These are phyloP conservation scores for Pogonocherus hispidulus DNA, from an alignment of 2,888 invertebrate species.

Conservation along the genomic window DNA sequence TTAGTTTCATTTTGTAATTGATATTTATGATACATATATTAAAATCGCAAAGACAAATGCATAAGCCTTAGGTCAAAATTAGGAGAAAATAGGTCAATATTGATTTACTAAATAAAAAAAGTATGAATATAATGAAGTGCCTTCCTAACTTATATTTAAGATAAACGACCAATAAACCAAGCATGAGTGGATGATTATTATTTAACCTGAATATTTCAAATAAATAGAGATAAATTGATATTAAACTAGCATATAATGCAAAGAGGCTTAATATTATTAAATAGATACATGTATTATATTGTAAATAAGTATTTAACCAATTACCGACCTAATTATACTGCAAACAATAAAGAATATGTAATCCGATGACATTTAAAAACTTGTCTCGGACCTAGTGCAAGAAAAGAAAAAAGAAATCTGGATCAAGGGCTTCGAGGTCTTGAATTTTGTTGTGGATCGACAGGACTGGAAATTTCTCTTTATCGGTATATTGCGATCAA, in stretches of 20 bases:
- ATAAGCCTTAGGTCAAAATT: no score
- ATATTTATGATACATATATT: no score
- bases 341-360: background rate
- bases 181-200: background rate
- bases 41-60: no score
- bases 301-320: background rate
- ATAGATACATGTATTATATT: background rate
- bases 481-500: constrained; percentile 13
- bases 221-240: background rate
- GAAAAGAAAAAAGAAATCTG: constrained; percentile 18
- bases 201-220: background rate
- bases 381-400: background rate
- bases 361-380: constrained; percentile 21
- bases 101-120: no score
- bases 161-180: no score
- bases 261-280: background rate
- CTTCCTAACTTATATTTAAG: no score
- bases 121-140: no score
- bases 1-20: no score
- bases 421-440: constrained; percentile 29
- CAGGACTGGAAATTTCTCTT: constrained; percentile 19
- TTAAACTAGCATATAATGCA: background rate
- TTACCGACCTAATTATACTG: constrained; percentile 8
- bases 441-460: background rate
- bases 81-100: no score